Conservation (phyloP, 53 echinoderm and acorn worm species). For the Patiria pectinifera region DNA sequence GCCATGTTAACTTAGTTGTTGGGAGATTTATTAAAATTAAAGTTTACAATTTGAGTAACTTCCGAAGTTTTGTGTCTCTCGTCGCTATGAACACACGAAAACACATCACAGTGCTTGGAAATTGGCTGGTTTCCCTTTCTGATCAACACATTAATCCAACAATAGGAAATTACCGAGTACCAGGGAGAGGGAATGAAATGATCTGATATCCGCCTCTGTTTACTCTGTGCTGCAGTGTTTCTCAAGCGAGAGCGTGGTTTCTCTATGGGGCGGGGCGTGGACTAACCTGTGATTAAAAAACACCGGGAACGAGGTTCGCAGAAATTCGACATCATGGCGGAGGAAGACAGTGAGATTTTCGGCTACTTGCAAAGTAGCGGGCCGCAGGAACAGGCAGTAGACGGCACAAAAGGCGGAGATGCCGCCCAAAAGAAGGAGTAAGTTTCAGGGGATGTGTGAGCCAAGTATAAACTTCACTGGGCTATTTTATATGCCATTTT, state of each 20-base stretch:
- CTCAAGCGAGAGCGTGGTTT: not conserved
- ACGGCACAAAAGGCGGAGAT: constrained; percentile 23
- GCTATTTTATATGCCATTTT: not conserved
- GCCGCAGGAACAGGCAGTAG: not conserved
- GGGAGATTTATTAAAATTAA: not conserved
- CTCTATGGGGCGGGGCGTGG: not conserved
- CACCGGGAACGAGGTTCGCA: constrained; percentile 36
- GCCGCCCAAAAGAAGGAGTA: constrained; percentile 43
- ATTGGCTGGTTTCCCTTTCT: constrained; percentile 8
- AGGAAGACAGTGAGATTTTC: constrained; percentile 13
- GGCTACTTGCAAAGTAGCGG: not conserved
- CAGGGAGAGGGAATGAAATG: constrained; percentile 18
- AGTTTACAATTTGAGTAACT: not conserved
- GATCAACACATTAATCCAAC: not conserved
- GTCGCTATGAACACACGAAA: constrained; percentile 46
- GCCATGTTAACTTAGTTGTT: constrained; percentile 31
- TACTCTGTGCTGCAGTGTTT: not conserved
- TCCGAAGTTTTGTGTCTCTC: constrained; percentile 3
- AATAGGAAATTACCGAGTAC: not conserved
- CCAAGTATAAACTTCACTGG: not conserved
- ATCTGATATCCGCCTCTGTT: constrained; percentile 16
- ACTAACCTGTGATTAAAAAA: constrained; percentile 1
- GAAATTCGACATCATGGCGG: constrained; percentile 49
- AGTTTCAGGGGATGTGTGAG: constrained; percentile 1
- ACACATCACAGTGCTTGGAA: not conserved